Evolutionary conservation across 2,113 vertebrate species (phyloP).

Genomic region (Melanotaenia duboulayi): DNA sequence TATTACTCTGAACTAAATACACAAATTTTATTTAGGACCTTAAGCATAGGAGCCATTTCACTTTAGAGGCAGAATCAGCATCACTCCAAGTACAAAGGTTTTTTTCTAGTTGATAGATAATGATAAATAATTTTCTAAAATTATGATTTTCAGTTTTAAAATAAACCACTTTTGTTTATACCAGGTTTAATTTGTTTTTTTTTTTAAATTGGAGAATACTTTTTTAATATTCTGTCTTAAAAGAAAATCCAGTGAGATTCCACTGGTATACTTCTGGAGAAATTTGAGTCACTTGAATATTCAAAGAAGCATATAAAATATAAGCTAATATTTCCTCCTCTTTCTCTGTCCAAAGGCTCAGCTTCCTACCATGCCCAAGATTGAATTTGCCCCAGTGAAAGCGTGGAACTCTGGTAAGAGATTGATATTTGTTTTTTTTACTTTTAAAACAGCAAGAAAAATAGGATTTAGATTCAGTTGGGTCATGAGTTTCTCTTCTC

Average conservation of each 20-base stretch:
- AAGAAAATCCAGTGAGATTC: neutral
- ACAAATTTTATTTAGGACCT: too few species aligned
- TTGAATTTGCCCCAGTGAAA: conserved; percentile 86
- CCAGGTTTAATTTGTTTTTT: too few species aligned
- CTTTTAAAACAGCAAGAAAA: neutral
- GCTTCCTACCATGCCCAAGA: conserved; percentile 87
- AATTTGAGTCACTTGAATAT: neutral
- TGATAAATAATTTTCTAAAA: too few species aligned
- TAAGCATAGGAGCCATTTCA: too few species aligned
- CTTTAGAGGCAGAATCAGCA: too few species aligned
- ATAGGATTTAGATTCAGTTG: neutral
- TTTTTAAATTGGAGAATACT: too few species aligned
- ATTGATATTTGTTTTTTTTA: neutral
- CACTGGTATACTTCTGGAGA: neutral
- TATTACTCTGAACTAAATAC: too few species aligned
- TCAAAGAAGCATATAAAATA: too few species aligned
- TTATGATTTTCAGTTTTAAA: neutral
- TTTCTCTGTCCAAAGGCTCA: conserved; percentile 65
- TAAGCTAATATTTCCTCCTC: too few species aligned
- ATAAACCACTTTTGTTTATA: neutral
- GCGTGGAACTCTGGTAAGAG: conserved; percentile 92
- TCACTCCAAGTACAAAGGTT: too few species aligned
- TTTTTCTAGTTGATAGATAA: too few species aligned
- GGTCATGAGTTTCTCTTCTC: neutral
- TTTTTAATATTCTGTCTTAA: neutral